Base-by-base conservation (phyloP, 2,113 vertebrate genomes). In the Aleadryas rufinucha region DNA sequence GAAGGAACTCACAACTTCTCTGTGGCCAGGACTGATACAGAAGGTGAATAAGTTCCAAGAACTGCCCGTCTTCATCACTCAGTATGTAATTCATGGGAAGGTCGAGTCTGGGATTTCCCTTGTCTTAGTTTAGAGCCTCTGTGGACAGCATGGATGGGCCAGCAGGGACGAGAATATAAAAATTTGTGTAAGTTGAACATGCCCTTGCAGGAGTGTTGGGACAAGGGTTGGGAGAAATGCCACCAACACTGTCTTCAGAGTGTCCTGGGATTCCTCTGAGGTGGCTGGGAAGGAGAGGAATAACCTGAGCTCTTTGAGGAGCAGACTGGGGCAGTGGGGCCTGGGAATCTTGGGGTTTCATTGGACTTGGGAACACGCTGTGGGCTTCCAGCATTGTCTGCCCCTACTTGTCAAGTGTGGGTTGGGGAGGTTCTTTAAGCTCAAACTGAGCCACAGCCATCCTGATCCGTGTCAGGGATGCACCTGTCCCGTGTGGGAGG, bases 401-500 rank as follows among this genome's bases (percentile, higher is more conserved):
- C 22, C 6, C 17, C 37, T 20, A 3, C n/a, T 30, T 5, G 23
- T 5, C 20, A n/a, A n/a, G 12, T 41, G 52, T 19, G 4, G 15
- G 6, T 0, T 81, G 75, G n/a, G n/a, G 27, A n/a, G 8, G 26
- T 50, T 52, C 33, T 21, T 8, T 31, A 8, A 65, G 23, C 45
- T 44, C 61, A 11, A 16, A 11, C 35, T 7, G 23, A 44, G 47
- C 30, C 61, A 2, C 53, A 49, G 52, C 22, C 21, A 8, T 13
- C 26, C n/a, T 0, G 0, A 9, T 47, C 15, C 23, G 0, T 3
- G 22, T 30, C 1, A 4, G 72, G n/a, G 41, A 5, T 16, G 44
- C 21, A 18, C 35, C n/a, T 26, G 21, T 28, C 26, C 5, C 0
- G 2, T 31, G 21, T 1, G 1, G 37, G 35, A 70, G 23, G 11